These are phyloP conservation scores for Agriotes lineatus DNA, from an alignment of 2,888 invertebrate species.

Conservation along the genomic window DNA sequence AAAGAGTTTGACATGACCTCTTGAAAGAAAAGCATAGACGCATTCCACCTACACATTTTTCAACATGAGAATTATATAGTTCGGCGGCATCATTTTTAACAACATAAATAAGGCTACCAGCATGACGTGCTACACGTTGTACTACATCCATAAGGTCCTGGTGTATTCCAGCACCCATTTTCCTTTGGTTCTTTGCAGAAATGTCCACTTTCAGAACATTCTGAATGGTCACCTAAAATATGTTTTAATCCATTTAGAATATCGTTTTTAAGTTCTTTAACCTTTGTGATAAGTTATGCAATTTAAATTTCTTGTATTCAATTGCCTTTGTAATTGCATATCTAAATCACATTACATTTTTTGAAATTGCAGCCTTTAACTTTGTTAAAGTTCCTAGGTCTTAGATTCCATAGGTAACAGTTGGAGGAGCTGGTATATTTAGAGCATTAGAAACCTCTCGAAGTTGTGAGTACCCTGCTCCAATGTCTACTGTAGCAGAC, in stretches of 20 bases:
- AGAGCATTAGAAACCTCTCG: no score
- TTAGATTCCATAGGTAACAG: no score
- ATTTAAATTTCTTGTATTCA: not conserved
- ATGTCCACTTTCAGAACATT: not conserved
- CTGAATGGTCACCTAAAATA: constrained; percentile 1
- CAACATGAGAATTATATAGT: constrained; percentile 30
- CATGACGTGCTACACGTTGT: no score
- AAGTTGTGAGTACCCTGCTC: no score
- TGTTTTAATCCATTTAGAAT: constrained; percentile 6
- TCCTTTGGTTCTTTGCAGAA: constrained; percentile 2
- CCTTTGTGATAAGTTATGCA: not conserved
- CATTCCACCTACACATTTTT: constrained; percentile 24
- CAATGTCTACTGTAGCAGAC: no score
- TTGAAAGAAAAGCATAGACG: constrained; percentile 9
- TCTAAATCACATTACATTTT: constrained; percentile 8
- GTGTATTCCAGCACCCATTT: no score
- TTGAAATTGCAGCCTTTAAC: no score
- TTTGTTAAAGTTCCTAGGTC: no score
- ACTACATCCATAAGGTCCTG: no score
- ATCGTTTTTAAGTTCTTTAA: constrained; percentile 5
- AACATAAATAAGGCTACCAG: constrained; percentile 9
- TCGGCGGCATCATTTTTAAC: constrained; percentile 23
- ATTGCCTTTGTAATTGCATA: constrained; percentile 6
- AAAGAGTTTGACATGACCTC: not conserved
- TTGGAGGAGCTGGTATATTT: no score